These are phyloP conservation scores for Drosophila pallidifrons DNA, from an alignment of 1,140 invertebrate species.

Conservation along the genomic window DNA sequence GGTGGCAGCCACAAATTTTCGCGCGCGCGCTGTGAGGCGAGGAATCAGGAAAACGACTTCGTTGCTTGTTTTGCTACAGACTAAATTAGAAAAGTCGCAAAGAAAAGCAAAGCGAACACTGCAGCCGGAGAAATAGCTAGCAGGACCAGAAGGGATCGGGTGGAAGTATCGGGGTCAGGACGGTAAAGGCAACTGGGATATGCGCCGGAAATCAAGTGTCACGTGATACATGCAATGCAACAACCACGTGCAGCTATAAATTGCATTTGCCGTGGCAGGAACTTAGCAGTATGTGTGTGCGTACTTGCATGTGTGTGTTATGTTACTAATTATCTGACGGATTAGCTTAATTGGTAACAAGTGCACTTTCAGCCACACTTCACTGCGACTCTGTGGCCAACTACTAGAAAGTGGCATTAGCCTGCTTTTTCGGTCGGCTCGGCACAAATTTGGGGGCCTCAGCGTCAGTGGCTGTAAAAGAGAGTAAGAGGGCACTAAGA, in stretches of 20 bases:
- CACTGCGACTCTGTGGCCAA: constrained; percentile 77
- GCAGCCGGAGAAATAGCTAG: constrained; percentile 26
- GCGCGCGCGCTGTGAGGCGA: constrained; percentile 58
- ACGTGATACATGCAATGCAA: constrained; percentile 82
- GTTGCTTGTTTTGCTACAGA: constrained; percentile 79
- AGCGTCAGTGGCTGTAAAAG: constrained; percentile 9
- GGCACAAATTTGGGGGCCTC: constrained; percentile 53
- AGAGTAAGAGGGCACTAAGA: constrained; percentile 9
- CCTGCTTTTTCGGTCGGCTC: constrained; percentile 66
- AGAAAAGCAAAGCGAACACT: constrained; percentile 75
- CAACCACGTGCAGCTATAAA: constrained; percentile 81
- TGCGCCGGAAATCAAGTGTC: constrained; percentile 79
- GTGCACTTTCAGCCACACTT: constrained; percentile 81
- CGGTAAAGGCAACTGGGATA: constrained; percentile 13
- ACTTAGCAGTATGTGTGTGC: constrained; percentile 31
- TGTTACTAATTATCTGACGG: constrained; percentile 83
- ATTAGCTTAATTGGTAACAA: constrained; percentile 83
- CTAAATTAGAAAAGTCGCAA: constrained; percentile 82
- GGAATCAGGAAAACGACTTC: constrained; percentile 46
- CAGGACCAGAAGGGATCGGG: constrained; percentile 8
- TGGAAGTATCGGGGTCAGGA: background rate
- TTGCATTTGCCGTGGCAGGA: constrained; percentile 73
- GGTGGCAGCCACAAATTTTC: constrained; percentile 80
- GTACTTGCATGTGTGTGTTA: constrained; percentile 66
- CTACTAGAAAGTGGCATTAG: constrained; percentile 80